Percentiles rank a stretch among this genome's conserved stretches.
phyloP scores from a whole-genome alignment of 1,140 invertebrate genomes.

The Drosophila ambigua region DNA sequence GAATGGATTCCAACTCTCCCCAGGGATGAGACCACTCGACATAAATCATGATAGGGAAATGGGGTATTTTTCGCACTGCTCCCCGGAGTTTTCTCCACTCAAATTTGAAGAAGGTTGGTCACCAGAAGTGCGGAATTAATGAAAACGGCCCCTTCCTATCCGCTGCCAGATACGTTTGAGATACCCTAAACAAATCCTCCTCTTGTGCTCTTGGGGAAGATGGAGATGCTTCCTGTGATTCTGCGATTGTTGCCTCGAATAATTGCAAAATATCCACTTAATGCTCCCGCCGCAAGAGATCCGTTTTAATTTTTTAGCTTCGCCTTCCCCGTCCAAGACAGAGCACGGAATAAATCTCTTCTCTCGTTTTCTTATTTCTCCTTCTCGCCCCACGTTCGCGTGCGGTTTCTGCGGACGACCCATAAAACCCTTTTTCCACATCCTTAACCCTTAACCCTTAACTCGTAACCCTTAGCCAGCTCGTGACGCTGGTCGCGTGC shows the following conservation, averaged over 20 bases:
- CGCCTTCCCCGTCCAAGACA: conserved; percentile 7
- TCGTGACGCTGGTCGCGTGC: conserved; percentile 51
- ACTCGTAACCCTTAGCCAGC: conserved; percentile 6
- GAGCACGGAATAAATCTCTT: conserved; percentile 35
- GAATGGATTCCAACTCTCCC: conserved; percentile 26
- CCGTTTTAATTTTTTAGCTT: conserved; percentile 52
- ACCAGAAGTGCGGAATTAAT: too few species aligned
- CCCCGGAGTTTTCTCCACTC: too few species aligned
- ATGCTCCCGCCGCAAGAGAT: conserved; percentile 11
- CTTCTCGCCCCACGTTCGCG: conserved; percentile 36
- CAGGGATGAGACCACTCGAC: conserved; percentile 33
- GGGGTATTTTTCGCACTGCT: neutral
- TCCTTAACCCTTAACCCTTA: conserved; percentile 18
- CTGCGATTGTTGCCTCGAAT: conserved; percentile 11
- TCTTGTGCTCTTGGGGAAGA: too few species aligned
- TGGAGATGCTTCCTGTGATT: neutral
- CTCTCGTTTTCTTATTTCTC: conserved; percentile 41
- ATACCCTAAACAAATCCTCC: too few species aligned
- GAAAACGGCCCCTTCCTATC: too few species aligned
- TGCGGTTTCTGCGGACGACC: conserved; percentile 51
- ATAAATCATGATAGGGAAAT: conserved; percentile 46
- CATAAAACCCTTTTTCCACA: conserved; percentile 50
- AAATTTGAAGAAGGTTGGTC: too few species aligned
- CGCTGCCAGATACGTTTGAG: too few species aligned
- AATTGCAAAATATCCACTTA: conserved; percentile 30